Conservation (phyloP, 2,113 vertebrate species). For the Tenrec ecaudatus region DNA sequence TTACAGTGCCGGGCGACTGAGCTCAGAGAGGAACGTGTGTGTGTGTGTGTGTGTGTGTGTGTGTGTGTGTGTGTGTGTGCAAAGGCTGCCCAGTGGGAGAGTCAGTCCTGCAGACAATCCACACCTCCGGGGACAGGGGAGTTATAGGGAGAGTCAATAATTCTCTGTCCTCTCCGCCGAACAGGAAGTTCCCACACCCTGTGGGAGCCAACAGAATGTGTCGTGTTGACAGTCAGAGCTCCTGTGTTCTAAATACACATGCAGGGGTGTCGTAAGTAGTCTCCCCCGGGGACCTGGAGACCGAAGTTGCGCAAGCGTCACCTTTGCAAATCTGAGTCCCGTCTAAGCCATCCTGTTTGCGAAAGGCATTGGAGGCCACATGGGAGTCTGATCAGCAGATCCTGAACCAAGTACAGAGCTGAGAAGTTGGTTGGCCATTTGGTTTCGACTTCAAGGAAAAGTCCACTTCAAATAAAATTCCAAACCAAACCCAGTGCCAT, state of each 20-base stretch:
- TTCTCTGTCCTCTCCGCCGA: constrained; percentile 48
- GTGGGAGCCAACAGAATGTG: neutral
- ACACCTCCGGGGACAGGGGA: neutral
- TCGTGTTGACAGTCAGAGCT: neutral
- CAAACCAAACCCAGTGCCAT: too few species aligned
- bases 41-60: too few species aligned
- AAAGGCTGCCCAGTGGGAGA: neutral
- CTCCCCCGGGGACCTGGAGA: neutral
- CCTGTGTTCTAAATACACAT: neutral
- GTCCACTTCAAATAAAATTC: neutral
- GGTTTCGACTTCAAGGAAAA: neutral
- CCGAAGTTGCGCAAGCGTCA: constrained; percentile 56
- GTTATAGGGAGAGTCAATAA: constrained; percentile 12
- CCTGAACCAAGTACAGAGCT: neutral
- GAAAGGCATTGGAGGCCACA: neutral
- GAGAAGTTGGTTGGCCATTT: neutral
- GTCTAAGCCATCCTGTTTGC: neutral
- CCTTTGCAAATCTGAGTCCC: constrained; percentile 31
- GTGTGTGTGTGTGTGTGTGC: too few species aligned
- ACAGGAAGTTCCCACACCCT: constrained; percentile 39
- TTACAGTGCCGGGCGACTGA: neutral
- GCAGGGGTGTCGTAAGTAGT: neutral
- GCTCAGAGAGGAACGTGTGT: neutral
- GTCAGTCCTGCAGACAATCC: neutral
- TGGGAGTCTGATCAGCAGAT: neutral